Base-by-base conservation (phyloP, 1,140 invertebrate genomes). In the Bilobella aurantiaca region DNA sequence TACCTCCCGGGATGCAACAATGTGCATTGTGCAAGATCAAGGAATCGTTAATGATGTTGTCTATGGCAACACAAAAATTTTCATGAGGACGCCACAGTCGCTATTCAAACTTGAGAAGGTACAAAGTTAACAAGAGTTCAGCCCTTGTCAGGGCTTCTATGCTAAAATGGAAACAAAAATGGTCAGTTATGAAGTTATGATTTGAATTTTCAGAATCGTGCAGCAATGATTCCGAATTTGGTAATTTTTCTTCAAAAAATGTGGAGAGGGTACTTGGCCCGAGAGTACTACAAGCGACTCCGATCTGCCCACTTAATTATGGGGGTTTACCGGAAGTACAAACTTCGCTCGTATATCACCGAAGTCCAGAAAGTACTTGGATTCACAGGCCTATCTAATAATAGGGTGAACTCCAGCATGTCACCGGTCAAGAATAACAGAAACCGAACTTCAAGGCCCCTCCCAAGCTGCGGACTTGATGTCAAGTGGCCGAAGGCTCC, bases 61-160 rank as follows among this genome's bases (percentile, higher is more conserved):
- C 74, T 96, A 90, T 74, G 95, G 94, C 12, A 88, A 90, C 69
- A 96, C 93, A 1, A 98, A 98, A 79, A 84, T 98, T 56, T 98
- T 98, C 74, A 93, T 98, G 71, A 83, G 92, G 73, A 86, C 87
- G 21, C 94, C 96, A 0, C 84, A 85, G 70, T 96, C 93, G 0
- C 78, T 98, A 1, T 96, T 96, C 76, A 81, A 85, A 0, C 76
- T 98, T 70, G 95, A 98, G 79, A 85, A 88, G 74, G 81, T 83
- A 75, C 74, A 78, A 64, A 73, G 53, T 49, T 14, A 34, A 42
- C n/a, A 8, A 12, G 34, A 42, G 18, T 42, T 42, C 34, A 42
- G 8, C 18, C 8, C 8, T 42, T 14, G 25, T 61, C 2, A 65
- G n/a, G 8, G 5, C 23, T 57, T 8, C 68, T 32, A 16, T 64